phyloP scores from a whole-genome alignment of 1,140 invertebrate species.

The Ostrea edulis region DNA sequence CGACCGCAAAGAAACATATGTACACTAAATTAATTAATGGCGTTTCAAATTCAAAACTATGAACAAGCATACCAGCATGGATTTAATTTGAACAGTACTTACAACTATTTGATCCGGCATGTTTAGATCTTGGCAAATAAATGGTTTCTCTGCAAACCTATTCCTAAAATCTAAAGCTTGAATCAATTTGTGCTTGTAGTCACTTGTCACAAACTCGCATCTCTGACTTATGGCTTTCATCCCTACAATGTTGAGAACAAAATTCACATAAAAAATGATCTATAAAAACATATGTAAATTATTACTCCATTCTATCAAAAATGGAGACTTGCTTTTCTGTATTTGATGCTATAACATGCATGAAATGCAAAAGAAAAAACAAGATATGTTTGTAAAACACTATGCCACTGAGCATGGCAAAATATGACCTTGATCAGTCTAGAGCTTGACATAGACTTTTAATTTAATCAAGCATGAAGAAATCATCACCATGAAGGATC shows the following conservation, averaged over 20 bases:
- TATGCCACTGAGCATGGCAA: no score
- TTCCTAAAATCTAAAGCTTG: conserved; percentile 72
- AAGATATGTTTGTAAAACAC: no score
- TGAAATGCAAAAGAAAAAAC: no score
- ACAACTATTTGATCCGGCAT: conserved; percentile 64
- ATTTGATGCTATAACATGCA: no score
- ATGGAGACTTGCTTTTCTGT: no score
- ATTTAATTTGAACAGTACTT: conserved; percentile 36
- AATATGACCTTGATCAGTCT: no score
- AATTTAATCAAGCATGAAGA: no score
- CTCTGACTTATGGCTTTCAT: conserved; percentile 64
- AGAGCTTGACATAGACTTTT: no score
- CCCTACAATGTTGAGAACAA: conserved; percentile 52
- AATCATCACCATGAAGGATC: no score
- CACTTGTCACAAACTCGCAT: conserved; percentile 69
- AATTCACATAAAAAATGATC: neutral
- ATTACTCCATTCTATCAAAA: no score
- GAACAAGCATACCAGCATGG: no score
- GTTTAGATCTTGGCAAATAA: conserved; percentile 64
- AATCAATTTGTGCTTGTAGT: conserved; percentile 67
- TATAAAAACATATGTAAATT: no score
- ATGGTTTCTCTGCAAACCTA: conserved; percentile 71
- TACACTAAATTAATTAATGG: neutral
- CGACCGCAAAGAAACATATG: conserved; percentile 23
- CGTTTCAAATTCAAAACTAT: neutral